A percentile compares a stretch with the other conserved stretches of the same genome.
Evolutionary conservation across 2,888 invertebrate genomes (phyloP).

Genomic region (Pandemis cinnamomeana): DNA sequence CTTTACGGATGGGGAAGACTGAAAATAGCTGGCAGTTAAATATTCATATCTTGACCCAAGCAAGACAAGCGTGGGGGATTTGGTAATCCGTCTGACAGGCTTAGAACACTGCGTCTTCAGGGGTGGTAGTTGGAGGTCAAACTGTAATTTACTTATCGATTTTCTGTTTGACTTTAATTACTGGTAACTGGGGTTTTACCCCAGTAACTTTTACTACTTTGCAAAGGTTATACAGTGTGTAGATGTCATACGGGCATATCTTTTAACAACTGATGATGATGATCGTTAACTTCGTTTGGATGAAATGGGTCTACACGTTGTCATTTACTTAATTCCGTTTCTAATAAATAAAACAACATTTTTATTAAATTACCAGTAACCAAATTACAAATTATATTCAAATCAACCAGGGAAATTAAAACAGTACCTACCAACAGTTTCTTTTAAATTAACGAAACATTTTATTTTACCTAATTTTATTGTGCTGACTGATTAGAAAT

Average conservation of each 20-base stretch:
- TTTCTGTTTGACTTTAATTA: no score
- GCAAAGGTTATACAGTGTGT: no score
- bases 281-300: no score
- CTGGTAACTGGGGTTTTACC: no score
- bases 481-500: not conserved
- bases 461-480: not conserved
- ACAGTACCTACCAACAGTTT: not conserved
- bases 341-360: not conserved
- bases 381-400: not conserved
- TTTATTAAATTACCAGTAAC: not conserved
- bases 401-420: not conserved
- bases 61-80: constrained; percentile 14
- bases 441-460: not conserved
- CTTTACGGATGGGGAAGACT: not conserved
- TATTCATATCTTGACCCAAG: constrained; percentile 13
- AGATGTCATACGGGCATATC: no score
- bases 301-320: not conserved
- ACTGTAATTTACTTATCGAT: no score
- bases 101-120: not conserved
- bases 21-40: constrained; percentile 13
- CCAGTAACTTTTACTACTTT: no score
- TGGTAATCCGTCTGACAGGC: constrained; percentile 11
- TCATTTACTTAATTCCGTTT: not conserved
- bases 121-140: not conserved
- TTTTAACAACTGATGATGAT: no score